phyloP scores from a whole-genome alignment of 2,113 vertebrate species.

The Okapia johnstoni region DNA sequence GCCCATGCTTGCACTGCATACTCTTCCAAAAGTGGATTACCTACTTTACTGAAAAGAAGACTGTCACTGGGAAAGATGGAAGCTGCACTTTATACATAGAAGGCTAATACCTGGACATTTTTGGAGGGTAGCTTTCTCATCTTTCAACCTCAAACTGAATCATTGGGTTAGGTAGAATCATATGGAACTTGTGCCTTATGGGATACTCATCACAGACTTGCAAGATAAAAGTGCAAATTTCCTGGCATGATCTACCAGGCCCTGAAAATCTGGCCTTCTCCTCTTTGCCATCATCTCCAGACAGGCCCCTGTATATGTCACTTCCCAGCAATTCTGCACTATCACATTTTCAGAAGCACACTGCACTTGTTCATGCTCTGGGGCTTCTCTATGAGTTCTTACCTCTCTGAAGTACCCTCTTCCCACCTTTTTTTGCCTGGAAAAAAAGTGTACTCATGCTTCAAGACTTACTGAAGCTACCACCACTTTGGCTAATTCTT shows the following conservation, averaged over 20 bases:
- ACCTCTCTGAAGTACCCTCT: neutral
- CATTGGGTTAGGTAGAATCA: neutral
- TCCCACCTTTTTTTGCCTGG: neutral
- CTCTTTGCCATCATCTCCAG: neutral
- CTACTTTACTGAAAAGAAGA: constrained; percentile 11
- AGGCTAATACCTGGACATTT: neutral
- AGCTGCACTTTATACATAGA: neutral
- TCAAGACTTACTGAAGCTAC: neutral
- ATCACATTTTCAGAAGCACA: neutral
- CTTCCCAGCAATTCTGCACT: neutral
- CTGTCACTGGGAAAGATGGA: neutral
- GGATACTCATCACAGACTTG: neutral
- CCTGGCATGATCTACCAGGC: neutral
- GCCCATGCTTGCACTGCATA: neutral
- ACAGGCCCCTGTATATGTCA: neutral
- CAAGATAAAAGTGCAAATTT: neutral
- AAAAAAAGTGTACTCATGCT: neutral
- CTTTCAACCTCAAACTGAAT: neutral
- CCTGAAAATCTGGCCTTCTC: neutral
- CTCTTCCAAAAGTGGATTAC: constrained; percentile 44
- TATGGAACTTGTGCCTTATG: neutral
- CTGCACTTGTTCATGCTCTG: too few relatives aligned
- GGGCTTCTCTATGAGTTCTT: neutral
- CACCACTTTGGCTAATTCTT: neutral
- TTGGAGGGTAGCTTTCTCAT: neutral